Base-by-base conservation (phyloP, 2,888 invertebrate species). In the Ophion slaviceki region DNA sequence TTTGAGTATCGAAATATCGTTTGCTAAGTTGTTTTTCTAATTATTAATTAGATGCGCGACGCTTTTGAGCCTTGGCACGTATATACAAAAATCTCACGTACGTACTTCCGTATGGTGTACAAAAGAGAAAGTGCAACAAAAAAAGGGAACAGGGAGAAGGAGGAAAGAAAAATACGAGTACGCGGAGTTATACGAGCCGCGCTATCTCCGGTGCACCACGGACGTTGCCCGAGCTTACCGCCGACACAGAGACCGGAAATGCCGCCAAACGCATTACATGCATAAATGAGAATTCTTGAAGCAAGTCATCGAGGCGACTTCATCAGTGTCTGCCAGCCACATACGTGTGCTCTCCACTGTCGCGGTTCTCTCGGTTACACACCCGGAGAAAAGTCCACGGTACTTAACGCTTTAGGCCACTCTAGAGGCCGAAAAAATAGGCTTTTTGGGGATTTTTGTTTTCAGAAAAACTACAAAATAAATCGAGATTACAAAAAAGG, bases 231-330 rank as follows among this genome's bases (percentile, higher is more conserved):
- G 59, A 53, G 71, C 66, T 74, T 85, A 78, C 66, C 75, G 47
- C 72, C 75, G 45, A 45, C 68, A 17, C 53, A 53, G 14, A 20
- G 75, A 76, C 76, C 68, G 75, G 81, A 86, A 81, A 81, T 74
- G 67, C 84, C 75, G 66, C 71, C 81, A 84, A 86, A 81, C 74
- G 78, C 79, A 86, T 84, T 81, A 86, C 83, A 84, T 84, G 77
- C 81, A 81, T 86, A 84, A 86, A 86, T 75, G 84, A 84, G 75
- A 86, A 86, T 86, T 77, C 78, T 78, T 66, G 47, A 71, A 75
- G 78, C 57, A 67, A 59, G 72, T 75, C 53, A 59, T 78, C 68
- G 32, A 59, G 59, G 62, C 53, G 53, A 14, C 53, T 40, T 36
- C 53, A 64, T 28, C 14, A 32, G 5, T 20, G 24, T 74, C 61